Base-by-base conservation (phyloP, 1,140 invertebrate species). In the Heliconius eleuchia region DNA sequence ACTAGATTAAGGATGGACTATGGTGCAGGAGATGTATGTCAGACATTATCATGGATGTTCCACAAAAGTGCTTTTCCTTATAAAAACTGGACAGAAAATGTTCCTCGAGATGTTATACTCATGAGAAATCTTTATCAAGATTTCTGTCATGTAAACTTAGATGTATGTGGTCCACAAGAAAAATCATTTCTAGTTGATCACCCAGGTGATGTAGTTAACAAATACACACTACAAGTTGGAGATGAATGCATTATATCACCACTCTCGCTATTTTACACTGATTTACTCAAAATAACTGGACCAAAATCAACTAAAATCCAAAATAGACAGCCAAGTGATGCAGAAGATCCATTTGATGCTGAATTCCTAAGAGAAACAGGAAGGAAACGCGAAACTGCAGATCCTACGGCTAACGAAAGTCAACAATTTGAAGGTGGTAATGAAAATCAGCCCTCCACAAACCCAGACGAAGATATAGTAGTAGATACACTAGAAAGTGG, bases 201-300 rank as follows among this genome's bases (percentile, higher is more conserved):
- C 85, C 97, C 97, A 1, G 96, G 96, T 46, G 94, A 96, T 84
- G 94, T 96, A n/a, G 95, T 96, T 37, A 95, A 97, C 74, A 97
- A 97, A 83, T 99, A 98, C 89, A 97, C 97, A 1, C 94, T 96
- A 27, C 96, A 98, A 96, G 96, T 99, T 50, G 98, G 98, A 2
- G 98, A 99, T 95, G 98, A 99, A 93, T 97, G 97, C 87, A 96
- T 99, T n/a, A 96, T 99, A 77, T 98, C 98, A 27, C 98, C 98
- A 1, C 89, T 99, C 7, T 96, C 97, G 81, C 92, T 99, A 57
- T 99, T 99, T 89, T 97, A 97, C 89, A 98, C 98, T 1, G 98
- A 99, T 93, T 92, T 99, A 75, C 96, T 99, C 39, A 97, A 96
- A 86, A 96, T 99, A 5, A 98, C 97, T 4, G 98, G 97, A 6